Conservation (phyloP, 2,888 invertebrate species). For the Hemithea aestivaria region DNA sequence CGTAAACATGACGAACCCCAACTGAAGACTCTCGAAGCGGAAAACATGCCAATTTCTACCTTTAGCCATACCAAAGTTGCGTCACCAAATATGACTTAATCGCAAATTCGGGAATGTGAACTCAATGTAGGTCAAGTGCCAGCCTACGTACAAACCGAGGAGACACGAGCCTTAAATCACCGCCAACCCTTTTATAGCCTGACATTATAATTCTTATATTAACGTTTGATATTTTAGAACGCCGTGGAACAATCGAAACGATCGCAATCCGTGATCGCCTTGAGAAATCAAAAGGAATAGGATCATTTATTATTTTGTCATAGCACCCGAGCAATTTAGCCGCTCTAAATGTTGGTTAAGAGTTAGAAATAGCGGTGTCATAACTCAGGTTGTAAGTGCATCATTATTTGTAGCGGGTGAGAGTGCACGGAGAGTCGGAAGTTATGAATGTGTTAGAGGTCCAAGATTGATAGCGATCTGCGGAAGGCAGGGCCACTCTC, state of each 20-base stretch:
- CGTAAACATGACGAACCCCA: conserved; percentile 46
- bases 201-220: conserved; percentile 11
- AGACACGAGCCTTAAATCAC: conserved; percentile 13
- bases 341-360: conserved; percentile 16
- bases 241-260: conserved; percentile 21
- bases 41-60: conserved; percentile 6
- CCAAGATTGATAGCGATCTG: conserved; percentile 58
- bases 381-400: conserved; percentile 28
- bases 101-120: conserved; percentile 17
- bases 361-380: conserved; percentile 21
- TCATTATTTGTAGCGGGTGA: conserved; percentile 32
- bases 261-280: conserved; percentile 11
- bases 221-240: conserved; percentile 15
- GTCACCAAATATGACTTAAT: conserved; percentile 24
- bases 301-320: conserved; percentile 17
- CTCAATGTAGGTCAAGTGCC: conserved; percentile 13
- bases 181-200: conserved; percentile 12
- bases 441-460: conserved; percentile 45
- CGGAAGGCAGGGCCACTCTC: conserved; percentile 65
- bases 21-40: conserved; percentile 38
- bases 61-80: conserved; percentile 14
- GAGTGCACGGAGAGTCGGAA: conserved; percentile 47
- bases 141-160: conserved; percentile 19
- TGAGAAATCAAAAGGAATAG: conserved; percentile 18
- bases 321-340: conserved; percentile 15